phyloP scores from a whole-genome alignment of 2,797 vertebrate genomes.

The Phrynocephalus vlangalii region DNA sequence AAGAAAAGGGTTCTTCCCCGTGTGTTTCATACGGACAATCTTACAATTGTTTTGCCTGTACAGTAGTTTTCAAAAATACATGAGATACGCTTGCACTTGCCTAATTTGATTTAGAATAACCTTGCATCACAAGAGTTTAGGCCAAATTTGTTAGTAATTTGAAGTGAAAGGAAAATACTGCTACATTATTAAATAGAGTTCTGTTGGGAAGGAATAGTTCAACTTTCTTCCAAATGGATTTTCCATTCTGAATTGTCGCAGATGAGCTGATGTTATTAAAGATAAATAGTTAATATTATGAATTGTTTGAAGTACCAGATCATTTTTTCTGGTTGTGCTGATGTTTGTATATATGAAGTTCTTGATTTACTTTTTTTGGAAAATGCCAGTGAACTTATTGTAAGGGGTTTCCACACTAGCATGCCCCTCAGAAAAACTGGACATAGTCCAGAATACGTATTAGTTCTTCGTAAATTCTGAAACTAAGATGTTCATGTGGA shows the following conservation, averaged over 20 bases:
- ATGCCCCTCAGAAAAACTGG: too few relatives aligned
- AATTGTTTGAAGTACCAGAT: slow-evolving; percentile 22
- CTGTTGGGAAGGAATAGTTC: slow-evolving; percentile 9
- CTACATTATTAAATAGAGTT: background rate
- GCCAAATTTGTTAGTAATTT: background rate
- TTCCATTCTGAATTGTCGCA: slow-evolving; percentile 5
- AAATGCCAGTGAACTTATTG: background rate
- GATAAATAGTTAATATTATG: slow-evolving; percentile 57
- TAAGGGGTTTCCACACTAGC: too few relatives aligned
- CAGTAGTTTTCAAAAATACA: background rate
- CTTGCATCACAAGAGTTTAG: slow-evolving; percentile 14
- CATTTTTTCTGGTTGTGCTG: background rate
- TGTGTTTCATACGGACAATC: background rate
- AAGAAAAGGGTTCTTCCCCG: background rate
- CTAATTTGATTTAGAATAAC: slow-evolving; percentile 12
- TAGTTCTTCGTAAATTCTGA: too few relatives aligned
- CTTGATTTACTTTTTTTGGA: too few relatives aligned
- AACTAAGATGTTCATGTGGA: too few relatives aligned
- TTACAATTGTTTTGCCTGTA: background rate
- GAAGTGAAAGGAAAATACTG: slow-evolving; percentile 6
- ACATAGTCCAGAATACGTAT: too few relatives aligned
- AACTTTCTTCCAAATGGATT: slow-evolving; percentile 31
- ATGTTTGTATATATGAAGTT: too few relatives aligned
- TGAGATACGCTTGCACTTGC: slow-evolving; percentile 9
- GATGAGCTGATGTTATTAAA: slow-evolving; percentile 37